Conservation (phyloP, 1,140 invertebrate genomes). For the Magallana ariakensis region DNA sequence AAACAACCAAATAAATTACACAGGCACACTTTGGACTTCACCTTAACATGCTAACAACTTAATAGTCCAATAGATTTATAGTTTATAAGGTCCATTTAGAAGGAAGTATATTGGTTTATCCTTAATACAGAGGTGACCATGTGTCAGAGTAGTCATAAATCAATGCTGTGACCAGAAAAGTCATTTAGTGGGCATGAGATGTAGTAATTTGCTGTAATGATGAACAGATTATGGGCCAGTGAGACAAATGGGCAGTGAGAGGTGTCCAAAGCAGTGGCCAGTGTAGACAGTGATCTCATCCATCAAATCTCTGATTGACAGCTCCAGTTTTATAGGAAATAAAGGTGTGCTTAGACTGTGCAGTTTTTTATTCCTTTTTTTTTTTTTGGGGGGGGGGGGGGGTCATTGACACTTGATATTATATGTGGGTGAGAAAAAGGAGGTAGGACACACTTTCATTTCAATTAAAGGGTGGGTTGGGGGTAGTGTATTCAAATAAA, state of each 20-base stretch:
- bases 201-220: conserved; percentile 12
- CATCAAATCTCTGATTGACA: background rate
- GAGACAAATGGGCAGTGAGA: background rate
- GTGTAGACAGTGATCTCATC: background rate
- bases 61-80: background rate
- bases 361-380: too few species aligned
- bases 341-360: too few species aligned
- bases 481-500: too few species aligned
- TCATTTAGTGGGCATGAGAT: background rate
- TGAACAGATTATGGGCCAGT: background rate
- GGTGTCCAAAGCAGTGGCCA: background rate
- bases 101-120: background rate
- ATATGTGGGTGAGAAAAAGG: too few species aligned
- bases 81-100: background rate
- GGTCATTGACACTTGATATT: too few species aligned
- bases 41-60: conserved; percentile 28
- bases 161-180: background rate
- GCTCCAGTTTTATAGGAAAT: too few species aligned
- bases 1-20: background rate
- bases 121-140: background rate
- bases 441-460: too few species aligned
- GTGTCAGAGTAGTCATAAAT: conserved; percentile 11
- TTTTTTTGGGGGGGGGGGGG: too few species aligned
- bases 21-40: conserved; percentile 13
- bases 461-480: too few species aligned